These are phyloP conservation scores for Pteropus alecto DNA, from an alignment of 2,113 vertebrate genomes.

Conservation along the genomic window DNA sequence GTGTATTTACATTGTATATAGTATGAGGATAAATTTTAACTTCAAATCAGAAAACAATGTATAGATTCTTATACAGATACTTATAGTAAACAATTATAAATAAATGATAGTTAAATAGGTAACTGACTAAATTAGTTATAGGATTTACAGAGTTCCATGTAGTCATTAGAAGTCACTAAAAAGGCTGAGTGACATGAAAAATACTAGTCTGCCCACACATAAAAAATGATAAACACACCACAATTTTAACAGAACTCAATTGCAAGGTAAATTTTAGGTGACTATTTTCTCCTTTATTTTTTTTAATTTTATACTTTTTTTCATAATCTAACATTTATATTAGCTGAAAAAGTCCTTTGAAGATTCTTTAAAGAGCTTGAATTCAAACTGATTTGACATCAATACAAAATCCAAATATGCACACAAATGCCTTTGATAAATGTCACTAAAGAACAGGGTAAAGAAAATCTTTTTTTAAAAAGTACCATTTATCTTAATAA, in stretches of 20 bases:
- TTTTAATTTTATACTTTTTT: not conserved
- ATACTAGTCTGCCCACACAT: not conserved
- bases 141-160: not conserved
- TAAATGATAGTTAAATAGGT: not conserved
- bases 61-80: not conserved
- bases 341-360: not conserved
- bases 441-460: not conserved
- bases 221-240: not conserved
- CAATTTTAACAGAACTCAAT: not conserved
- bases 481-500: not conserved
- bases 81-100: not conserved
- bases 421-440: not conserved
- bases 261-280: not conserved
- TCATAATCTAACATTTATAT: not conserved
- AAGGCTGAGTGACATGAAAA: not conserved
- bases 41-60: not conserved
- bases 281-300: not conserved
- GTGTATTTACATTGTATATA: not conserved
- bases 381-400: not conserved
- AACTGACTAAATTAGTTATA: not conserved
- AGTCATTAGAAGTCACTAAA: not conserved
- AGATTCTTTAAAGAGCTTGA: conserved; percentile 18
- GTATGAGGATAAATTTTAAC: not conserved
- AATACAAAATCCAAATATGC: conserved; percentile 13
- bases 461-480: not conserved